phyloP scores from a whole-genome alignment of 1,140 invertebrate species.

The Polypedilum vanderplanki region DNA sequence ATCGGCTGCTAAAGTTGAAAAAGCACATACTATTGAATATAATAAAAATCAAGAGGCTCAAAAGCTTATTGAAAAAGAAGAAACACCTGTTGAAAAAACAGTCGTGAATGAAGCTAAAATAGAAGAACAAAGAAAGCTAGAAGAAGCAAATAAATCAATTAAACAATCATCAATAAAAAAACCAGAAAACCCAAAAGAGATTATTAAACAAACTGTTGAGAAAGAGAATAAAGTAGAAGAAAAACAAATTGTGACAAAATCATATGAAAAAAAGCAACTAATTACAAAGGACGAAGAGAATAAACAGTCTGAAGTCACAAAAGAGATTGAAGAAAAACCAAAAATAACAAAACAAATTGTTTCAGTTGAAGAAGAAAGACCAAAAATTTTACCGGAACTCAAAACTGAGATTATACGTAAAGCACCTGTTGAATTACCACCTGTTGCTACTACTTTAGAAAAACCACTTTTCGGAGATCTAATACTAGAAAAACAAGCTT shows the following conservation, averaged over 20 bases:
- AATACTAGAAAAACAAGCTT: slow-evolving; percentile 26
- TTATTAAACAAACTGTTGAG: too few relatives aligned
- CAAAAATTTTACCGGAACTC: slow-evolving; percentile 28
- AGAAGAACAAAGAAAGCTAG: slow-evolving; percentile 34
- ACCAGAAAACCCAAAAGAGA: too few relatives aligned
- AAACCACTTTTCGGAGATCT: not conserved
- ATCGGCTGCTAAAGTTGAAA: slow-evolving; percentile 34
- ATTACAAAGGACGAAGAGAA: not conserved
- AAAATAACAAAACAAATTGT: slow-evolving; percentile 26
- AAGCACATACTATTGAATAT: slow-evolving; percentile 39
- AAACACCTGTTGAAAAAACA: too few relatives aligned
- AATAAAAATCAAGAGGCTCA: not conserved
- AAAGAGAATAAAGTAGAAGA: slow-evolving; percentile 36
- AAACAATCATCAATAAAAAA: too few relatives aligned
- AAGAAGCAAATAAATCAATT: slow-evolving; percentile 36
- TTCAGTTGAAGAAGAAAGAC: slow-evolving; percentile 30
- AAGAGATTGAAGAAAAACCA: slow-evolving; percentile 31
- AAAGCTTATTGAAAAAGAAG: too few relatives aligned
- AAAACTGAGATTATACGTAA: slow-evolving; percentile 17
- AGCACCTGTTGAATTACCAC: not conserved
- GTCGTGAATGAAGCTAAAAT: slow-evolving; percentile 30
- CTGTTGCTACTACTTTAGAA: not conserved
- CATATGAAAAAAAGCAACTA: slow-evolving; percentile 10
- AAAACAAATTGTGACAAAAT: too few relatives aligned
- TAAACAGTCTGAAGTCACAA: slow-evolving; percentile 2